phyloP scores from a whole-genome alignment of 2,888 invertebrate genomes.

The Baccha elongata region DNA sequence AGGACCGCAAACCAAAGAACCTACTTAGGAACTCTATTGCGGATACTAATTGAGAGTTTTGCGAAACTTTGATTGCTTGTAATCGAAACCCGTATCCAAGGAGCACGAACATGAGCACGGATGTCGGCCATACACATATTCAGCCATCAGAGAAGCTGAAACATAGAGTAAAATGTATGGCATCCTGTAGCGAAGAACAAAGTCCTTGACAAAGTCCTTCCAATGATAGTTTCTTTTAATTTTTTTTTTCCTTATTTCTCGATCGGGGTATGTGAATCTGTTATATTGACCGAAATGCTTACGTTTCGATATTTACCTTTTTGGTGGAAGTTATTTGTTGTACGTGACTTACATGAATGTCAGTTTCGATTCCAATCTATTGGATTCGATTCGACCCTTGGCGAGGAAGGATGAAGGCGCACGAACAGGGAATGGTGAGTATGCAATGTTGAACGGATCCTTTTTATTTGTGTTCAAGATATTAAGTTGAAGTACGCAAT shows the following conservation, averaged over 20 bases:
- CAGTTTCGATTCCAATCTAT: conserved; percentile 22
- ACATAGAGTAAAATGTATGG: background rate
- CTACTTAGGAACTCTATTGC: conserved; percentile 65
- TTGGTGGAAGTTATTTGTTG: conserved; percentile 65
- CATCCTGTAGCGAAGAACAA: background rate
- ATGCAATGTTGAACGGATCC: conserved; percentile 11
- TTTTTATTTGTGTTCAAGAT: conserved; percentile 57
- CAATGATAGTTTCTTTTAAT: conserved; percentile 24
- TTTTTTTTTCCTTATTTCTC: background rate
- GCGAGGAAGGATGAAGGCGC: background rate
- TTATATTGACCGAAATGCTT: conserved; percentile 53
- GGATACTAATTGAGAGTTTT: conserved; percentile 71
- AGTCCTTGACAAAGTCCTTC: conserved; percentile 52
- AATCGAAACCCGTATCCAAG: conserved; percentile 56
- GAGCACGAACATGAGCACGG: conserved; percentile 26
- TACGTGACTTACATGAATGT: conserved; percentile 67
- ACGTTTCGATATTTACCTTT: conserved; percentile 62
- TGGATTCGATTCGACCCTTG: conserved; percentile 28
- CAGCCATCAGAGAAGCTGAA: conserved; percentile 6
- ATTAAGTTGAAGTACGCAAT: conserved; percentile 69
- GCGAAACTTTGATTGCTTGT: conserved; percentile 65
- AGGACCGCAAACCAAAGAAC: conserved; percentile 39
- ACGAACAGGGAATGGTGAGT: conserved; percentile 3
- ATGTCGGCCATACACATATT: conserved; percentile 1
- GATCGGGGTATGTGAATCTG: background rate